Base-by-base conservation (phyloP, 2,797 vertebrate species). In the Nyctalus aviator region DNA sequence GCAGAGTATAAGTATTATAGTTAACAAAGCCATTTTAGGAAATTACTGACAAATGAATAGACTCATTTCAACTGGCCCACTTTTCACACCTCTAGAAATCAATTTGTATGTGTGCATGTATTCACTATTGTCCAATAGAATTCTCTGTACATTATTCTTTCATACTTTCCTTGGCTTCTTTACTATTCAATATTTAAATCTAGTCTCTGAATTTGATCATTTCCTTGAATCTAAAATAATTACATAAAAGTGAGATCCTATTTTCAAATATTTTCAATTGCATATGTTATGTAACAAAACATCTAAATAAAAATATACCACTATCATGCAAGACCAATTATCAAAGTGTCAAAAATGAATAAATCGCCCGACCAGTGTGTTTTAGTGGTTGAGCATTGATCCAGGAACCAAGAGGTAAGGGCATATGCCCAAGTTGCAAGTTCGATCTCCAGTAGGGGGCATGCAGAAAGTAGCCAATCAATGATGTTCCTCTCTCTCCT, bases 171-270 rank as follows among this genome's bases (percentile, higher is more conserved):
- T 75, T 83, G 2, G 2, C 21, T 15, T 37, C 15, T 27, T 93
- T 93, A 84, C 75, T 41, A 30, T 27, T 64, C 53, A 86, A 30
- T 81, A 32, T 81, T 79, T 71, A 88, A 81, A 21, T 62, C 23
- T 18, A 76, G 32, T 13, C 17, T 41, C 46, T 66, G 53, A 76
- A 84, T 90, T 9, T 76, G 27, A 64, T 46, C 10, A 72, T 77
- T 90, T 87, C 30, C 37, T 90, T 79, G 83, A 57, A 66, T 73
- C 27, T 66, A 55, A 71, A 81, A 69, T 55, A 78, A 64, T 50
- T 30, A 79, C 25, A 59, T 32, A 59, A 55, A 77, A 83, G 8
- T 3, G 69, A 93, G 81, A 48, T 18, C 3, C 20, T 12, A 6
- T 62, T 94, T 83, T 92, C 27, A 32, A 72, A 82, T 68, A 20